Evolutionary conservation across 1,140 invertebrate species (phyloP), one percentile per base, ranked within the genome.

Genomic region (Chironomus striatipennis): DNA sequence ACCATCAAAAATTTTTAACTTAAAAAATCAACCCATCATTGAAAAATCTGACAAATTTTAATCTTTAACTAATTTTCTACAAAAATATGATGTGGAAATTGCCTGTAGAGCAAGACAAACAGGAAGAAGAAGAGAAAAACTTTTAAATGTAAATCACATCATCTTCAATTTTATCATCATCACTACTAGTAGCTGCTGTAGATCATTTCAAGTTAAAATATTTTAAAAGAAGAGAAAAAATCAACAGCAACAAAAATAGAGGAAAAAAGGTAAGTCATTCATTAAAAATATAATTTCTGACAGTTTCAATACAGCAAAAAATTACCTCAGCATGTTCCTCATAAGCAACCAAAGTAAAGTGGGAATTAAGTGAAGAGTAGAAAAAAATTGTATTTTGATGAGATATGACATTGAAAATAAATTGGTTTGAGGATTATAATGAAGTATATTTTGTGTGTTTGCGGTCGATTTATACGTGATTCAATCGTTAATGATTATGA

Each of bases 321-420:
- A 57, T 57, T 57, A n/a, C 47, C 47, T 57, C 24, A n/a, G 47
- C 47, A 57, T 57, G 24, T 34, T 34, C 15, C 47, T n/a, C n/a
- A n/a, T 15, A 57, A 5, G 12, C 47, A 57, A 5, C 9, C 47
- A 15, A n/a, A n/a, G 12, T 1, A 5, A 15, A 57, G 47, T 57
- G 47, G n/a, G 47, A 57, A 34, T 34, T 34, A 34, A 34, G 24
- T 34, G 5, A 34, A 34, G 24, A 1, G n/a, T n/a, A n/a, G 5
- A 34, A 1, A 34, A 34, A 34, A 34, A 34, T 57, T 57, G 5
- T 57, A 57, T 57, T 57, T 57, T 57, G 47, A 57, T 57, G 47
- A 57, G 47, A 57, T n/a, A 57, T 57, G 47, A 57, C 47, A 57
- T 57, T 57, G 47, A 57, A 57, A 57, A 57, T 57, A 57, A 57